Percentiles rank a stretch among this genome's conserved stretches.
phyloP scores from a whole-genome alignment of 2,113 vertebrate species.

The Anseranas semipalmata region DNA sequence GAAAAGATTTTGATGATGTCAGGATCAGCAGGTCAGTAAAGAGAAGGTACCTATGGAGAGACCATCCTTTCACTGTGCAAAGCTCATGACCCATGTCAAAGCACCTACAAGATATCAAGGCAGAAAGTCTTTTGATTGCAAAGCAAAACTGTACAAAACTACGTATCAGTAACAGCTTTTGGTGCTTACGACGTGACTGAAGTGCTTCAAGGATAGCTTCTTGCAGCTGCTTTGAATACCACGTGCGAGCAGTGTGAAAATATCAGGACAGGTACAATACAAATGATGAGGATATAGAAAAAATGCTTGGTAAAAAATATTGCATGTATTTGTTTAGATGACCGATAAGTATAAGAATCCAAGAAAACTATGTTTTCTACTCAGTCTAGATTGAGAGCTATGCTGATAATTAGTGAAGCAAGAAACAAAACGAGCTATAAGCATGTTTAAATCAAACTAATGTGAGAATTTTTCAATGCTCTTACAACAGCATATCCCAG shows the following conservation, averaged over 20 bases:
- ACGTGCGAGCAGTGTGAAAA: not conserved
- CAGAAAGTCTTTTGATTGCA: not conserved
- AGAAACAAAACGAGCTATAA: not conserved
- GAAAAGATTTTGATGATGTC: not conserved
- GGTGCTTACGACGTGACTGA: not conserved
- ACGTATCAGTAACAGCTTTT: accelerated
- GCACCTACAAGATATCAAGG: not conserved
- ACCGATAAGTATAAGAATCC: not conserved
- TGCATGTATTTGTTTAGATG: not conserved
- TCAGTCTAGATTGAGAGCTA: not conserved
- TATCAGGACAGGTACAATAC: not conserved
- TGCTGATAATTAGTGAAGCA: not conserved
- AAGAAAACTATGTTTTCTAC: not conserved
- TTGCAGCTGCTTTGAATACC: not conserved
- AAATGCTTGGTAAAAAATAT: not conserved
- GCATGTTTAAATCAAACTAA: not conserved
- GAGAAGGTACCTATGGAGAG: accelerated
- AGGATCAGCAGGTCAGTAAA: not conserved
- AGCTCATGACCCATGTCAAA: not conserved
- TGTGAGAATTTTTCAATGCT: not conserved
- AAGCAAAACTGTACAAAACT: not conserved
- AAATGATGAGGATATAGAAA: not conserved
- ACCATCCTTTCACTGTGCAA: not conserved
- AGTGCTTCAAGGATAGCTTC: not conserved
- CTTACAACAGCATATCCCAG: not conserved